Base-by-base conservation (phyloP, 2,113 vertebrate species). In the Cricetomys ansorgei region DNA sequence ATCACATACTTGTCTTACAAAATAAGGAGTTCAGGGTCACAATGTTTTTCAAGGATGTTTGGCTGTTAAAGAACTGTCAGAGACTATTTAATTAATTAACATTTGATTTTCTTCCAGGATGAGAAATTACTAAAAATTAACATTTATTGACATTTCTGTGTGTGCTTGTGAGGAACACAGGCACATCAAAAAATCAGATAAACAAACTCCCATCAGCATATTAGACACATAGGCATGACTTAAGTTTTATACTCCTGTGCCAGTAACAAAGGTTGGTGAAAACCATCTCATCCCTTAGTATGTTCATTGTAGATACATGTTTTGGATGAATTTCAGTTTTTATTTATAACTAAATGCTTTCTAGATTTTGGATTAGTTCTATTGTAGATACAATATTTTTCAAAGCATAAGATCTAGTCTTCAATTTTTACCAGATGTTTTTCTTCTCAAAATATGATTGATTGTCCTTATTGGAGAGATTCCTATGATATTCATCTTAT, bases 121-220 rank as follows among this genome's bases (percentile, higher is more conserved):
- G 37, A 92, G 76, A 92, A 91, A 80, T 92, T 91, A 64, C 86
- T 97, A 95, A 92, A 87, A 91, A 87, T 96, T 65, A 91, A 34
- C 67, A 89, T 48, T 81, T 91, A 81, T 94, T 57, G 95, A n/a
- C 17, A 95, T 48, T 84, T 37, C 15, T 95, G 21, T 72, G 95
- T 89, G 43, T 73, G 27, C 29, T 70, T 93, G 48, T 91, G 29
- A 86, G 16, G 9, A 23, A 59, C 3, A 75, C 0, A 70, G 29
- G 11, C 45, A 83, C 13, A 62, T 43, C 13, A 43, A 83, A 19
- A 12, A 83, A 62, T 8, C n/a, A 43, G 25, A 83, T 76, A 13
- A 75, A 73, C 67, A 92, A n/a, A n/a, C n/a, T n/a, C 86, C 17
- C 7, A 83, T 19, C 43, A 92, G 59, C 53, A 72, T 88, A 25